Evolutionary conservation across 2,113 vertebrate species (phyloP).

Genomic region (Oryctolagus cuniculus): mOryCun1.1 NC_091433.1:115891501-115892000

Average conservation of each 20-base stretch:
- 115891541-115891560: slow-evolving; percentile 47
- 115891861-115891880: slow-evolving; percentile 3
- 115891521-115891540: slow-evolving; percentile 30
- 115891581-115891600: neutral
- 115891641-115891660: neutral
- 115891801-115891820: neutral
- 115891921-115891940: neutral
- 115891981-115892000: neutral
- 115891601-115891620: slow-evolving; percentile 45
- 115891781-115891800: neutral
- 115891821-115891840: neutral
- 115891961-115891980: neutral
- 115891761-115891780: neutral
- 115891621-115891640: neutral
- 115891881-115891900: neutral
- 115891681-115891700: neutral
- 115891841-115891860: neutral
- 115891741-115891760: neutral
- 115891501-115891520: neutral
- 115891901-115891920: neutral
- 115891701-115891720: slow-evolving; percentile 9
- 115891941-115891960: neutral
- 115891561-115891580: slow-evolving; percentile 3
- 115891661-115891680: neutral
- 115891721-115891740: neutral